Conservation (phyloP, 2,888 invertebrate genomes). For the Cosmorhoe ocellata region DNA sequence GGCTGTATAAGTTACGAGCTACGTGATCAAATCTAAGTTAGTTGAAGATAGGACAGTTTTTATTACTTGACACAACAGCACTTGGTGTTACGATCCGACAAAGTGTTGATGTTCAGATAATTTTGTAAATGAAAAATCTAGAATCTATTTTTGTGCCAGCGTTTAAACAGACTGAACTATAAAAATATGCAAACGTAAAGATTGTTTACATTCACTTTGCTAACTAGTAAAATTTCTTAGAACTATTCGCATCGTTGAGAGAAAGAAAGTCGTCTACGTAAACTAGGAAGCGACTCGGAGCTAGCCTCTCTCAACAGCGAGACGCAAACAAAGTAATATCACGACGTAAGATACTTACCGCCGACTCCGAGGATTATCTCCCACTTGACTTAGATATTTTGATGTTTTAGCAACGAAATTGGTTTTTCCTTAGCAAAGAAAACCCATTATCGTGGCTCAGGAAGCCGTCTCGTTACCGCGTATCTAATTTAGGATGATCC, state of each 20-base stretch:
- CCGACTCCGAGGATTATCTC: slow-evolving; percentile 58
- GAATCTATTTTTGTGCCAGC: no score
- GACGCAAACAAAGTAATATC: slow-evolving; percentile 57
- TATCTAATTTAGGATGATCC: slow-evolving; percentile 73
- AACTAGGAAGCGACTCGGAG: background rate
- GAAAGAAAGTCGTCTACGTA: slow-evolving; percentile 3
- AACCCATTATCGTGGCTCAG: slow-evolving; percentile 60
- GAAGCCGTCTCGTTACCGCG: slow-evolving; percentile 60
- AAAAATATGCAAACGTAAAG: background rate
- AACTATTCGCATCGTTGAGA: background rate
- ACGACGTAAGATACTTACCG: slow-evolving; percentile 59
- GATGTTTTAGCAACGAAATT: slow-evolving; percentile 70
- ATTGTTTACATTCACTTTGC: slow-evolving; percentile 1
- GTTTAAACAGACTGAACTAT: no score
- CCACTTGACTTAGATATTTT: slow-evolving; percentile 70
- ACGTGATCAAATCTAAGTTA: slow-evolving; percentile 53
- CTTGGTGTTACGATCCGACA: slow-evolving; percentile 27
- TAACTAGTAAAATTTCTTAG: background rate
- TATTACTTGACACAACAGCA: slow-evolving; percentile 43
- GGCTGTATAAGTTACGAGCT: slow-evolving; percentile 47
- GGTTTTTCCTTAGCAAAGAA: slow-evolving; percentile 67
- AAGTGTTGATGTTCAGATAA: background rate
- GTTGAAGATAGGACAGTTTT: slow-evolving; percentile 37
- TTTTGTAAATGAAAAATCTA: background rate
- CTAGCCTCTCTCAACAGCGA: background rate